These are phyloP conservation scores for Monomorium pharaonis DNA, from an alignment of 1,140 invertebrate species.

Conservation along the genomic window DNA sequence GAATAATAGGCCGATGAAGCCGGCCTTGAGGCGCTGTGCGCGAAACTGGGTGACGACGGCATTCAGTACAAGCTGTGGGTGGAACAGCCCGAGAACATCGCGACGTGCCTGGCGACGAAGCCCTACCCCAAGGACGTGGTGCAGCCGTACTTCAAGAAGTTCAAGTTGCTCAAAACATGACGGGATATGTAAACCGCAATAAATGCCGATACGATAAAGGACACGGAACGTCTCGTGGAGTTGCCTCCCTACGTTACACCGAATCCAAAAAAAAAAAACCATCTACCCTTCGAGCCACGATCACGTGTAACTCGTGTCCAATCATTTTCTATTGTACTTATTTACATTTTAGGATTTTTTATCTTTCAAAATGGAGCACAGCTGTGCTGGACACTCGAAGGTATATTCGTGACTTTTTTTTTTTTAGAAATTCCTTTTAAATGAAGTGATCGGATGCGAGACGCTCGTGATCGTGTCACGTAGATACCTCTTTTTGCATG, in stretches of 20 bases:
- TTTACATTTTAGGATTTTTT: too few relatives aligned
- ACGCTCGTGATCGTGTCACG: too few relatives aligned
- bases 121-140: conserved; percentile 95
- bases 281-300: neutral
- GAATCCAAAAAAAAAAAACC: too few relatives aligned
- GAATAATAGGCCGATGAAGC: conserved; percentile 90
- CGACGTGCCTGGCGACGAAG: conserved; percentile 97
- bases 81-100: conserved; percentile 98
- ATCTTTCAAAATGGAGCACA: too few relatives aligned
- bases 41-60: conserved; percentile 89
- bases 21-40: conserved; percentile 88
- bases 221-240: neutral
- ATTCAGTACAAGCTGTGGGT: conserved; percentile 98
- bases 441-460: too few relatives aligned
- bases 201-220: conserved; percentile 19
- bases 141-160: conserved; percentile 94
- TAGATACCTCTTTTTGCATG: too few relatives aligned
- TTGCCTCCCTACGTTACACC: neutral
- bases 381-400: too few relatives aligned
- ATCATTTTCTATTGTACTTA: too few relatives aligned
- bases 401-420: too few relatives aligned
- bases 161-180: conserved; percentile 91
- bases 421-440: too few relatives aligned
- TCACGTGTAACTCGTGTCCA: too few relatives aligned
- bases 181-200: conserved; percentile 30